Percentiles rank a stretch among this genome's conserved stretches.
Conservation (phyloP, 2,113 vertebrate genomes). For the Heloderma charlesbogerti region DNA sequence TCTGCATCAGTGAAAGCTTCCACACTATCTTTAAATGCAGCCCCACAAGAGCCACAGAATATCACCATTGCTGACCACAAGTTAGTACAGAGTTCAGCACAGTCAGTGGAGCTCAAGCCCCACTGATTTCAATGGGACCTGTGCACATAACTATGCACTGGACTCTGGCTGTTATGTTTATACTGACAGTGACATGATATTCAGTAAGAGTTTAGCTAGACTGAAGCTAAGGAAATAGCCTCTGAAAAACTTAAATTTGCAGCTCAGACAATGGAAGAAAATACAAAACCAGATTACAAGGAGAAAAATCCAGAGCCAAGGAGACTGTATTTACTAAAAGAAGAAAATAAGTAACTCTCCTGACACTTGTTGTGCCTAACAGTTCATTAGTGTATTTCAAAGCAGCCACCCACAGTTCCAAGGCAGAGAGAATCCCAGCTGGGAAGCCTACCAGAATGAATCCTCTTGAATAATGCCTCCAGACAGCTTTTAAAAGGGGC, state of each 20-base stretch:
- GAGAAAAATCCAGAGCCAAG: conserved; percentile 55
- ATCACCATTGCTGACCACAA: neutral
- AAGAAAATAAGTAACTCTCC: conserved; percentile 60
- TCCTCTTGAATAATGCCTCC: conserved; percentile 71
- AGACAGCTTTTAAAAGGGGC: conserved; percentile 71
- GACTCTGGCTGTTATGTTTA: neutral
- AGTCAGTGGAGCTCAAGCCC: neutral
- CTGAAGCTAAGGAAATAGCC: conserved; percentile 28
- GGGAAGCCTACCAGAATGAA: conserved; percentile 65
- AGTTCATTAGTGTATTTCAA: conserved; percentile 70
- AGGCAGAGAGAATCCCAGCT: conserved; percentile 62
- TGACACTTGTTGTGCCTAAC: conserved; percentile 43
- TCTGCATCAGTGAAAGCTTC: accelerated
- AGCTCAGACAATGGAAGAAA: conserved; percentile 50
- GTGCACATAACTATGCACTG: neutral
- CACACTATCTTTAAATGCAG: neutral
- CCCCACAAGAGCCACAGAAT: neutral
- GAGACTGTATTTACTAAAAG: conserved; percentile 54
- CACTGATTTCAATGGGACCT: neutral
- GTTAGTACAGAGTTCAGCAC: neutral
- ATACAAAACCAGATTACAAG: conserved; percentile 35
- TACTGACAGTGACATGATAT: neutral
- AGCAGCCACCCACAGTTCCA: conserved; percentile 61
- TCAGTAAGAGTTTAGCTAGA: conserved; percentile 33
- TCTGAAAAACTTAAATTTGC: conserved; percentile 44